Evolutionary conservation across 2,888 invertebrate species (phyloP).

Genomic region (Pandemis cinnamomeana): DNA sequence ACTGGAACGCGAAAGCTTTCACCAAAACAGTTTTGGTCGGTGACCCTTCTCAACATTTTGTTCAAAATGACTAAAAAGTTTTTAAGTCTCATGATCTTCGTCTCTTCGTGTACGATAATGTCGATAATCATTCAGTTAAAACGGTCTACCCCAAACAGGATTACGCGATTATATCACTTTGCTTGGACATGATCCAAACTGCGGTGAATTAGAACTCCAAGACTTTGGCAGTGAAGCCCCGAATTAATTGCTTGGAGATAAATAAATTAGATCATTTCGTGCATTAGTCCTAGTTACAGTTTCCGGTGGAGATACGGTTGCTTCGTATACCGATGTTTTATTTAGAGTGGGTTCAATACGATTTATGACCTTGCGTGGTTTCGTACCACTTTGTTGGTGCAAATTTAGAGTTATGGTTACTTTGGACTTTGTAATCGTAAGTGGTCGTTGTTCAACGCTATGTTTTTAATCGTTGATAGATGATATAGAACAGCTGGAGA

Average conservation of each 20-base stretch:
- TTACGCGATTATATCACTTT: slow-evolving; percentile 2
- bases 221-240: slow-evolving; percentile 13
- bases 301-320: not conserved
- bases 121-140: not conserved
- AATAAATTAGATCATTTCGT: slow-evolving; percentile 14
- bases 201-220: slow-evolving; percentile 16
- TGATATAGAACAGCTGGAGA: not conserved
- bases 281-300: not conserved
- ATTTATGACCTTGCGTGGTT: not conserved
- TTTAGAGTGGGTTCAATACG: not conserved
- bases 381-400: not conserved
- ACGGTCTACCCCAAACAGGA: slow-evolving; percentile 4
- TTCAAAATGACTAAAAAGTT: too few species aligned
- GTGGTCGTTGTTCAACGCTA: too few species aligned
- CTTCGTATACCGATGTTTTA: slow-evolving; percentile 1
- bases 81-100: not conserved
- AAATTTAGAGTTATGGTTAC: not conserved
- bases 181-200: slow-evolving; percentile 25
- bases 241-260: slow-evolving; percentile 18
- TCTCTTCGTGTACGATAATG: not conserved
- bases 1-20: too few species aligned
- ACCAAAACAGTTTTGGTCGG: too few species aligned
- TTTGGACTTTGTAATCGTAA: not conserved
- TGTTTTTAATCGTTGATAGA: not conserved
- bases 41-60: too few species aligned